Percentiles rank a stretch among this genome's conserved stretches.
These are phyloP conservation scores for Colletes latitarsis DNA, from an alignment of 1,140 invertebrate species.

Conservation along the genomic window DNA sequence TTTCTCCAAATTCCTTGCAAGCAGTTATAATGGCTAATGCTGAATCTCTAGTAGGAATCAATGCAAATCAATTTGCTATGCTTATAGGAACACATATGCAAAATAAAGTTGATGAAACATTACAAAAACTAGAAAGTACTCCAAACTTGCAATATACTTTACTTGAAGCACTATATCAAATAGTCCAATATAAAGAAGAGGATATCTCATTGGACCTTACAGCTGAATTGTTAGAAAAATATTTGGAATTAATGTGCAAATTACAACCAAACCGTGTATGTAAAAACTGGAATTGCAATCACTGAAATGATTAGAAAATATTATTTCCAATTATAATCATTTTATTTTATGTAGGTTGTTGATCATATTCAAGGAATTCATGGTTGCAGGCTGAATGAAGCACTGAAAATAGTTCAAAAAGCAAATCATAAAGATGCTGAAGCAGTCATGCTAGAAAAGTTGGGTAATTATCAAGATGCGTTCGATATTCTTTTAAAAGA, in stretches of 20 bases:
- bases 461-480: conserved; percentile 78
- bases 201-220: conserved; percentile 80
- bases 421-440: conserved; percentile 74
- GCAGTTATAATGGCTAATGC: conserved; percentile 67
- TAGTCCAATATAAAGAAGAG: conserved; percentile 78
- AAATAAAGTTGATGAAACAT: conserved; percentile 69
- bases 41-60: conserved; percentile 65
- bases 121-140: conserved; percentile 76
- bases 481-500: conserved; percentile 74
- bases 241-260: conserved; percentile 87
- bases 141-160: conserved; percentile 83
- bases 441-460: conserved; percentile 77
- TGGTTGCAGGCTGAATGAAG: conserved; percentile 76
- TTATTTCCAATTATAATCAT: conserved; percentile 1
- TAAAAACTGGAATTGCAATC: conserved; percentile 15
- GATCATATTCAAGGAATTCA: conserved; percentile 73
- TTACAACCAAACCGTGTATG: conserved; percentile 80
- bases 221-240: conserved; percentile 82
- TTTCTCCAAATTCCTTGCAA: conserved; percentile 70
- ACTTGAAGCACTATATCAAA: conserved; percentile 84
- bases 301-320: neutral
- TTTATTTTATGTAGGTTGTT: conserved; percentile 65
- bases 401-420: conserved; percentile 73
- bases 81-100: conserved; percentile 69
- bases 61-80: conserved; percentile 68